phyloP scores from a whole-genome alignment of 1,140 invertebrate species.

The Laupala kohalensis region DNA sequence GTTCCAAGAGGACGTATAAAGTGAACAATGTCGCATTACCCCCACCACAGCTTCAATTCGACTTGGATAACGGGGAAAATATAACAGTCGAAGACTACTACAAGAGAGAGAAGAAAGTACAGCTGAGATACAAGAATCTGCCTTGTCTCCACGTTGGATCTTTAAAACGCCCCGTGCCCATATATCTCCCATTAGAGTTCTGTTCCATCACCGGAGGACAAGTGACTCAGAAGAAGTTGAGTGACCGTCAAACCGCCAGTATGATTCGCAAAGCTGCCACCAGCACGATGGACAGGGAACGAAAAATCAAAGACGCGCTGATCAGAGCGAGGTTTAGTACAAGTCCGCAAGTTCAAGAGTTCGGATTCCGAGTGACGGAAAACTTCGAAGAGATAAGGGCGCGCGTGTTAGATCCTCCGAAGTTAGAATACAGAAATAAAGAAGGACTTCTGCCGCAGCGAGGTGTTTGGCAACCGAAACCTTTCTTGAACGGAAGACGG shows the following conservation, averaged over 20 bases:
- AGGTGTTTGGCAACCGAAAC: constrained; percentile 32
- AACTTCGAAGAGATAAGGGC: constrained; percentile 40
- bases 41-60: constrained; percentile 16
- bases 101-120: constrained; percentile 26
- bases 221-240: constrained; percentile 36
- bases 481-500: constrained; percentile 24
- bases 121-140: constrained; percentile 37
- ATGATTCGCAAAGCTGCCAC: constrained; percentile 55
- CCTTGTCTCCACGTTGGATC: constrained; percentile 48
- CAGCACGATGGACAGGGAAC: constrained; percentile 37
- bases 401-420: constrained; percentile 39
- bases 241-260: constrained; percentile 39
- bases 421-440: constrained; percentile 30
- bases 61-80: constrained; percentile 19
- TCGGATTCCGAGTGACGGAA: constrained; percentile 37
- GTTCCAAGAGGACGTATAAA: constrained; percentile 31
- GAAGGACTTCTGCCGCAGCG: constrained; percentile 9
- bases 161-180: constrained; percentile 32
- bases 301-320: constrained; percentile 46
- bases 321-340: constrained; percentile 30
- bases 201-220: constrained; percentile 41
- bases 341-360: constrained; percentile 36
- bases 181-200: constrained; percentile 41
- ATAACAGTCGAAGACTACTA: constrained; percentile 40
- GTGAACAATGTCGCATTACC: constrained; percentile 33